Base-by-base conservation (phyloP, 2,888 invertebrate species). In the Philhelius pedissequus region DNA sequence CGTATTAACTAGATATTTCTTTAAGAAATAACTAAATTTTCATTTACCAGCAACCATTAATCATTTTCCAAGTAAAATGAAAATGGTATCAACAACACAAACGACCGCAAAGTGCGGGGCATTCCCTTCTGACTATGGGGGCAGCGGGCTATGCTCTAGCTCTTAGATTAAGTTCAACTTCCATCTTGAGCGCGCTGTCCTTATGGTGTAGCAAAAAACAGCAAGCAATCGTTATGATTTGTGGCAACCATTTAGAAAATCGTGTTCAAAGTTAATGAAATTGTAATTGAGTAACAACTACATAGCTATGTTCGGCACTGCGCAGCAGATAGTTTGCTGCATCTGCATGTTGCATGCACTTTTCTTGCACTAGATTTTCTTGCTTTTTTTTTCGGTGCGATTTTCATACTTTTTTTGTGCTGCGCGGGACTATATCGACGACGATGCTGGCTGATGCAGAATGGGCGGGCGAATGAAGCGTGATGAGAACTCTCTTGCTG, bases 231-330 rank as follows among this genome's bases (percentile, higher is more conserved):
- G 90, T 90, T 90, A 90, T 91, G 91, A 91, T 91, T 91, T 91
- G 91, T 91, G 89, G 91, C 87, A 87, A 89, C 89, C 89, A 90
- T 90, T 90, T 89, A 88, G 89, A 89, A 91, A 91, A 90, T 91
- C 91, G 91, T 91, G 91, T 91, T 89, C 90, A 89, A 89, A 91
- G 90, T 91, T 91, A 91, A 91, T 91, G 91, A 91, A 91, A 91
- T 90, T 90, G 91, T 91, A 91, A 91, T 91, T 91, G 91, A 90
- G 89, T 90, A 90, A 89, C 89, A 88, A 90, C 84, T 80, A 70
- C 70, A 38, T 60, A 73, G 73, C 75, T 80, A 68, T 64, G 76
- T 38, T n/a, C n/a, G n/a, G 50, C 75, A 32, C 35, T 13, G 35
- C 35, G 4, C 11, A 11, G 73, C 62, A 73, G 56, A 32, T 56